These are phyloP conservation scores for Hyppa rectilinea DNA, from an alignment of 2,888 invertebrate genomes.

Conservation along the genomic window DNA sequence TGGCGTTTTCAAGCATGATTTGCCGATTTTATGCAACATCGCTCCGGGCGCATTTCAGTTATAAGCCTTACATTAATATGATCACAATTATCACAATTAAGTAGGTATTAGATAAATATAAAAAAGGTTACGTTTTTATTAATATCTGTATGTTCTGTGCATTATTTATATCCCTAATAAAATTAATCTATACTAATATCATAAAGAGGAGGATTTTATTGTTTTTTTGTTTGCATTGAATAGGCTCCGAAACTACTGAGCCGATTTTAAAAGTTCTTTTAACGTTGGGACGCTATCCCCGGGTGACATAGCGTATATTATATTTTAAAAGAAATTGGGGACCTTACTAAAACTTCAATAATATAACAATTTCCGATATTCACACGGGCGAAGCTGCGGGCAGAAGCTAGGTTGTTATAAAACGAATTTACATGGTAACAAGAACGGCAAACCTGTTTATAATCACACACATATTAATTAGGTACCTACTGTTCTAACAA, in stretches of 20 bases:
- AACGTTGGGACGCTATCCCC: no score
- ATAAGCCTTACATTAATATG: neutral
- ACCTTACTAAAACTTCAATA: no score
- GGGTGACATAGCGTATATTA: no score
- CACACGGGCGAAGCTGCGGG: no score
- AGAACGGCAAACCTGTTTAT: neutral
- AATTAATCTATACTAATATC: no score
- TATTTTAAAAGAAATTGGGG: no score
- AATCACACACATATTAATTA: neutral
- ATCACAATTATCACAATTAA: neutral
- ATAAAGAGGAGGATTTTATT: no score
- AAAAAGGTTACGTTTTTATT: neutral
- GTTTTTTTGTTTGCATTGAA: no score
- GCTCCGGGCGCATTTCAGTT: conserved; percentile 9
- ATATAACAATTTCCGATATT: no score
- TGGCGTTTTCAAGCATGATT: conserved; percentile 58
- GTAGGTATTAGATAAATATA: neutral
- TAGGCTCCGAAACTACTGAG: no score
- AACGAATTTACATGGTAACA: neutral
- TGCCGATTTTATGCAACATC: conserved; percentile 59
- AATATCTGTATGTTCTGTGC: neutral
- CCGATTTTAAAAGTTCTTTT: no score
- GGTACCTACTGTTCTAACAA: neutral
- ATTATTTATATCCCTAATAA: neutral
- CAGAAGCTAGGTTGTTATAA: no score